Evolutionary conservation across 2,113 vertebrate species (phyloP), one percentile per base, ranked within the genome.

Genomic region (Lophius piscatorius): DNA sequence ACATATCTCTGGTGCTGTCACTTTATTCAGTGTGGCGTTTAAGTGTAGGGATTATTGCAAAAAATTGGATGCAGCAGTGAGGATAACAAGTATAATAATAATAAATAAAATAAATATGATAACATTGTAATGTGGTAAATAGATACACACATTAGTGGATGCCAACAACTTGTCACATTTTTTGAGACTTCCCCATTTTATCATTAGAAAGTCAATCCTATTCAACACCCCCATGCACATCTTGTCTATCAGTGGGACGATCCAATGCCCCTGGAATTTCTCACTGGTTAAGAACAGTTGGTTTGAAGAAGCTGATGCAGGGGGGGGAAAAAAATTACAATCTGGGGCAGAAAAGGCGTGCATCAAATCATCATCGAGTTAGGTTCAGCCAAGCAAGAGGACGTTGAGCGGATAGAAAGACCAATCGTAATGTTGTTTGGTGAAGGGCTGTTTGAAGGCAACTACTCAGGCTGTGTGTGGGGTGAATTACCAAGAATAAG

Each of bases 391-490:
- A 39, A 48, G 48, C 21, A 33, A 35, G 16, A 13, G 9, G 31
- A 20, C 48, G 21, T 41, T 57, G 41, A 34, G 12, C 16, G 21
- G 35, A 49, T 3, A 55, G 6, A 47, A 22, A 39, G 20, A 47
- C 11, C 6, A 26, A 48, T 40, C 42, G 26, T 12, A 21, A n/a
- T 23, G 22, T 26, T 55, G n/a, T 13, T 16, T 20, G 20, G 7
- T 47, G 34, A 40, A 10, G 38, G n/a, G 28, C 20, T 50, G 44
- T 34, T 45, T 14, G 54, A 17, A 52, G 46, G 18, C 28, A 21
- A 33, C 40, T 34, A 20, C 24, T 16, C n/a, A 65, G 16, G 31
- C 39, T 12, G 26, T 66, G 55, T 40, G 70, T 74, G 36, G 56
- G 49, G 16, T 54, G 38, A 61, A 42, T 17, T 42, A 38, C 22